These are phyloP conservation scores for Fragum sueziense DNA, from an alignment of 2,888 invertebrate genomes.

Conservation along the genomic window DNA sequence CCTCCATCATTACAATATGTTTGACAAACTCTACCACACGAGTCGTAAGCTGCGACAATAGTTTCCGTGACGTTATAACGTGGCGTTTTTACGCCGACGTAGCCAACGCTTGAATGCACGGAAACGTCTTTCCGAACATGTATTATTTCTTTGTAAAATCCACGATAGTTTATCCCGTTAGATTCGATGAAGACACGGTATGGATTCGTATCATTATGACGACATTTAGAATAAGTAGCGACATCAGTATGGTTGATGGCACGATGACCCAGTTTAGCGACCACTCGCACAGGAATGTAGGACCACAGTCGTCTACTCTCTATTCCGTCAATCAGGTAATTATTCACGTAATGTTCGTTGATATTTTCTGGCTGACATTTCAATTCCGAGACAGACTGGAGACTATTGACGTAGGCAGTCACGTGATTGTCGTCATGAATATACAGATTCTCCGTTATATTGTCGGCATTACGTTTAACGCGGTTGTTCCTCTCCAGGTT, in stretches of 20 bases:
- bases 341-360: conserved; percentile 53
- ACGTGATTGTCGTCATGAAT: conserved; percentile 34
- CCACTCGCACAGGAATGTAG: conserved; percentile 59
- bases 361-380: conserved; percentile 54
- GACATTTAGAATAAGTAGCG: conserved; percentile 56
- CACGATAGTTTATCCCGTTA: conserved; percentile 66
- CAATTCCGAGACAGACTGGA: conserved; percentile 43
- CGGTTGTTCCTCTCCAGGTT: conserved; percentile 3
- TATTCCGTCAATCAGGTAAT: conserved; percentile 57
- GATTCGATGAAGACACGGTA: conserved; percentile 57
- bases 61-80: conserved; percentile 43
- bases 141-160: conserved; percentile 64
- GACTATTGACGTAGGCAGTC: conserved; percentile 27
- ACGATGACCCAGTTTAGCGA: conserved; percentile 2
- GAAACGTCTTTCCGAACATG: conserved; percentile 59
- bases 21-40: conserved; percentile 65
- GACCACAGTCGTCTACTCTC: conserved; percentile 60
- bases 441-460: neutral
- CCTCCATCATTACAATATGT: conserved; percentile 51
- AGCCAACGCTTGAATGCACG: conserved; percentile 53
- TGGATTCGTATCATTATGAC: conserved; percentile 13
- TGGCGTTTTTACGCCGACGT: conserved; percentile 60
- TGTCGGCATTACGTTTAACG: neutral
- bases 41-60: conserved; percentile 64
- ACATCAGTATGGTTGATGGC: neutral